A percentile compares a stretch with the other conserved stretches of the same genome.
Conservation (phyloP, 2,113 vertebrate genomes). For the Isichthys henryi region DNA sequence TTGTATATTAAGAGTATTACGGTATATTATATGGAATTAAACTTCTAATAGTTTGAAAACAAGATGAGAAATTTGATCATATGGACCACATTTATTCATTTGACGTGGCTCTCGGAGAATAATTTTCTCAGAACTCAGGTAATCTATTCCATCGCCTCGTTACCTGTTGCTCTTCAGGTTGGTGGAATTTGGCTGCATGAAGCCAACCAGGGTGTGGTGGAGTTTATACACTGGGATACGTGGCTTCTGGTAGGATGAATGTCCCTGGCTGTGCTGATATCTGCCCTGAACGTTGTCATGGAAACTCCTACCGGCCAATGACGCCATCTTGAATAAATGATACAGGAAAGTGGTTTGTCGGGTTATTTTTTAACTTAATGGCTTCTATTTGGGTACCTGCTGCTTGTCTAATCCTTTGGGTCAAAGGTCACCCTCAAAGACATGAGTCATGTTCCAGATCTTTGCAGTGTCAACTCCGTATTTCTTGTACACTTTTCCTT, state of each 20-base stretch:
- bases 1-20: neutral
- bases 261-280: neutral
- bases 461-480: neutral
- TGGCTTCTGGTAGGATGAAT: neutral
- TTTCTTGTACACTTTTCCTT: neutral
- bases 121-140: neutral
- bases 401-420: neutral
- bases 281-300: neutral
- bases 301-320: neutral
- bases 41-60: neutral
- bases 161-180: neutral
- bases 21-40: neutral
- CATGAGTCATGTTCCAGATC: neutral
- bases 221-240: neutral
- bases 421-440: neutral
- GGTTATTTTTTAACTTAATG: neutral
- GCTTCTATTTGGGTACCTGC: neutral
- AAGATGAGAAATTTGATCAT: neutral
- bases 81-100: neutral
- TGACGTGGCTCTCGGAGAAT: neutral
- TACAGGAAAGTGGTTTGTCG: neutral
- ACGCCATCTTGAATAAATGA: neutral
- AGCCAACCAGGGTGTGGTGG: neutral
- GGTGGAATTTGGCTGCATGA: neutral
- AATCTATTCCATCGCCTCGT: neutral